Evolutionary conservation across 2,888 invertebrate genomes (phyloP).

Genomic region (Eupithecia dodoneata): DNA sequence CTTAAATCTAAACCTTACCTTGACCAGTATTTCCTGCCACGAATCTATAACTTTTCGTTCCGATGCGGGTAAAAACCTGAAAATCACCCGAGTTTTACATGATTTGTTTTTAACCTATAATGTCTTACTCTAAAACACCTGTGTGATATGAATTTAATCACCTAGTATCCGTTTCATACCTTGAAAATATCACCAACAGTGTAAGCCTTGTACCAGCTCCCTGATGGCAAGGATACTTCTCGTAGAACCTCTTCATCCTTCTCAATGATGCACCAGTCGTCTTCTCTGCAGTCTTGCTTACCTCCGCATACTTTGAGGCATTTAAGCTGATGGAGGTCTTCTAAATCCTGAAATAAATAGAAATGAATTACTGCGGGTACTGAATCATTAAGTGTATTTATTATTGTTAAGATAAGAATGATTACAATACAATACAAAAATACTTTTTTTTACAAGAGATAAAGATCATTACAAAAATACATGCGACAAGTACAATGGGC

Average conservation of each 20-base stretch:
- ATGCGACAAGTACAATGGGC: no score
- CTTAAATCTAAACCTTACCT: conserved; percentile 72
- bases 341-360: conserved; percentile 69
- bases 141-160: background rate
- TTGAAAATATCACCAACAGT: conserved; percentile 83
- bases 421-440: no score
- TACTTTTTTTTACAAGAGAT: no score
- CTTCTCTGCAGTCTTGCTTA: conserved; percentile 48
- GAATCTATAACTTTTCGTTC: conserved; percentile 80
- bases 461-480: no score
- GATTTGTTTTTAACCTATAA: no score
- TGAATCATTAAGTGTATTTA: no score
- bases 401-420: no score
- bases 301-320: conserved; percentile 54
- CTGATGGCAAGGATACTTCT: conserved; percentile 60
- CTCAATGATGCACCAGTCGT: conserved; percentile 69
- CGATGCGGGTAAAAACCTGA: conserved; percentile 76
- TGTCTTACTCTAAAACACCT: no score
- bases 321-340: conserved; percentile 67
- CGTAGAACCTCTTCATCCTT: conserved; percentile 53
- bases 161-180: conserved; percentile 49
- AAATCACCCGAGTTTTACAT: conserved; percentile 23
- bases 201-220: conserved; percentile 84
- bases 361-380: no score
- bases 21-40: conserved; percentile 91